Conservation (phyloP, 2,888 invertebrate species). For the Dermolepida albohirtum region DNA sequence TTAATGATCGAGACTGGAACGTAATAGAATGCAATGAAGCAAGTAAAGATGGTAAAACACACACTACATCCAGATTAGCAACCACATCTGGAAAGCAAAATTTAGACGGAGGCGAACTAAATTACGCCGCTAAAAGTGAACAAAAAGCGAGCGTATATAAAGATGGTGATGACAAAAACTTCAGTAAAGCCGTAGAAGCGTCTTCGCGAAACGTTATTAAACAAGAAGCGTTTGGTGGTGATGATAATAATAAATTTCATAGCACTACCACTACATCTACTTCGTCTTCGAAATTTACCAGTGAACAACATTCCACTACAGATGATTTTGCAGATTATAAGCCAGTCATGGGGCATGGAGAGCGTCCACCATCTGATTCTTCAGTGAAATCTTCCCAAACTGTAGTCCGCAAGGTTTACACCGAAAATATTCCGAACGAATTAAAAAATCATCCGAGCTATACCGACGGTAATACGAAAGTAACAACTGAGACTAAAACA, state of each 20-base stretch:
- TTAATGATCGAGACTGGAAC: slow-evolving; percentile 73
- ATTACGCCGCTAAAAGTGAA: slow-evolving; percentile 74
- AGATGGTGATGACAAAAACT: slow-evolving; percentile 70
- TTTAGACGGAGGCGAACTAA: slow-evolving; percentile 74
- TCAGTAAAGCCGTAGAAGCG: slow-evolving; percentile 65
- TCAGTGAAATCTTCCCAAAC: slow-evolving; percentile 1
- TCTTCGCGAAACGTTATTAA: slow-evolving; percentile 66
- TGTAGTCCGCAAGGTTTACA: slow-evolving; percentile 51
- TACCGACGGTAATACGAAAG: slow-evolving; percentile 73
- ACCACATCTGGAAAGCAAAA: slow-evolving; percentile 75
- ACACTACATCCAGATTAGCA: slow-evolving; percentile 71
- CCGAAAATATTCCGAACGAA: slow-evolving; percentile 56
- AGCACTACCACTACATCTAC: slow-evolving; percentile 58
- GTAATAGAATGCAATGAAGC: slow-evolving; percentile 73
- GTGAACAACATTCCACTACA: slow-evolving; percentile 52
- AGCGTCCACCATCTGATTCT: background rate
- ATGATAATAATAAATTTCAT: slow-evolving; percentile 65
- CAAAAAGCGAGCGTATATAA: slow-evolving; percentile 69
- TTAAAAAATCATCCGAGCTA: slow-evolving; percentile 58
- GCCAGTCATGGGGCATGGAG: background rate
- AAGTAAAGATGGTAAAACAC: slow-evolving; percentile 74
- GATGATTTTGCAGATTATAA: slow-evolving; percentile 43
- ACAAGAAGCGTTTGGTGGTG: slow-evolving; percentile 68
- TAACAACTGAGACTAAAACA: slow-evolving; percentile 75
- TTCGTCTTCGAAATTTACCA: slow-evolving; percentile 58